Evolutionary conservation across 2,888 invertebrate genomes (phyloP).

Genomic region (Gerris lacustris): DNA sequence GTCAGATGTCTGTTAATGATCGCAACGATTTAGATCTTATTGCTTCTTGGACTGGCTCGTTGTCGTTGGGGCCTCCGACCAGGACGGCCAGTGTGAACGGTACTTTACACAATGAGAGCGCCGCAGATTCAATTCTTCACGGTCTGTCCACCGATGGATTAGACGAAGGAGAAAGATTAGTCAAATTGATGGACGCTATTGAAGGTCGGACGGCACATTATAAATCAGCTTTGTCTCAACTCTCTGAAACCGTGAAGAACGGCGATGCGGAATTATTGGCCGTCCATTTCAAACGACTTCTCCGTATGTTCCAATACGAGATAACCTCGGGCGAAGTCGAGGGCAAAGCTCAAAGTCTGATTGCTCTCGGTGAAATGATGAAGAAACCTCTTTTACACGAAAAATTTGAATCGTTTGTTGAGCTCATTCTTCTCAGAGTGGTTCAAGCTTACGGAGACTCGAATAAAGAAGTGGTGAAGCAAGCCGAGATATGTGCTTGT

Average conservation of each 20-base stretch:
- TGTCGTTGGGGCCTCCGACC: constrained; percentile 22
- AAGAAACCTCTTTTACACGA: constrained; percentile 60
- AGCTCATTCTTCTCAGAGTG: constrained; percentile 78
- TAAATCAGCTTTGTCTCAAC: constrained; percentile 25
- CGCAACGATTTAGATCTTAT: constrained; percentile 22
- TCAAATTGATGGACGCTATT: constrained; percentile 23
- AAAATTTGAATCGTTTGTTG: constrained; percentile 77
- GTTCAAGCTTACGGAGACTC: constrained; percentile 69
- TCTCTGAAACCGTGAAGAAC: constrained; percentile 35
- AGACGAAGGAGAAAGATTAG: constrained; percentile 3
- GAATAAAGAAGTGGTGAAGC: constrained; percentile 60
- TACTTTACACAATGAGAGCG: background rate
- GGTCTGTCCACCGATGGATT: background rate
- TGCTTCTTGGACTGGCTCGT: constrained; percentile 21
- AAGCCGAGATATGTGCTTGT: constrained; percentile 72
- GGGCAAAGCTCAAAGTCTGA: constrained; percentile 39
- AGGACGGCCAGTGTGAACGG: constrained; percentile 17
- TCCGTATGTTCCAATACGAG: constrained; percentile 66
- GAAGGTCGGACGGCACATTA: constrained; percentile 26
- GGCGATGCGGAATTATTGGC: constrained; percentile 40
- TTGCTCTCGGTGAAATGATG: constrained; percentile 69
- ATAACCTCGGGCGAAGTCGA: constrained; percentile 45
- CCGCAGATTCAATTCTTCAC: background rate
- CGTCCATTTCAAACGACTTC: constrained; percentile 42
- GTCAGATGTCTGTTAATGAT: constrained; percentile 55